Base-by-base conservation (phyloP, 2,888 invertebrate genomes). In the Aphidoletes aphidimyza region DNA sequence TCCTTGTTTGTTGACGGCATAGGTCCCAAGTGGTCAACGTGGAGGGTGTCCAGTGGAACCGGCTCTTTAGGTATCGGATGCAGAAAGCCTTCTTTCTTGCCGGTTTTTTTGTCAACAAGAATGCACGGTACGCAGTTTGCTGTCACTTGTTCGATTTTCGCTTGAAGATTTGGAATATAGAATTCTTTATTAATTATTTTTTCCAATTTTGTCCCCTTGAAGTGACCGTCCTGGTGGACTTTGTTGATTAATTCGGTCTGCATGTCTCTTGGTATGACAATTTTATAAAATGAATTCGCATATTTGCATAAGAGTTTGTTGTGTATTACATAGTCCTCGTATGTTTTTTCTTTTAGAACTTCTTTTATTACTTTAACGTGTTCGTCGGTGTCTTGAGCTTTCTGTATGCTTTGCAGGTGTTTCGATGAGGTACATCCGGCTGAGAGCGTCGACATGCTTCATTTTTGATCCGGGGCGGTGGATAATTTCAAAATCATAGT, bases 1-100 rank as follows among this genome's bases (percentile, higher is more conserved):
- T 85, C 85, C 78, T 88, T 88, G 0, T 86, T 86, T 0, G 88
- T 88, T 17, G 86, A 86, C 0, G 86, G 85, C 59, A 88, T 39
- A 1, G 88, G 89, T 5, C 89, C 88, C 2, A 89, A 26, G 83
- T 89, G 89, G 83, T 89, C 89, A 6, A 88, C 83, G 83, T 89
- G 88, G 14, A 86, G 87, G 0, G 88, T 88, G 37, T 87, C 83
- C 1, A 89, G 69, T 1, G 88, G 89, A 1, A 84, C 83, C 1
- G 86, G 86, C 17, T 86, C 88, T 78, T 89, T 89, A 17, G 87
- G 86, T 0, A 89, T 87, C 0, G 87, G 86, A 69, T 87, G 84
- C 30, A 89, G 85, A 5, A 86, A 87, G n/a, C 89, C 88, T 86
- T 89, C 88, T 45, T 87, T 86, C 84, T 88, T 89, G 0, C 88